phyloP scores from a whole-genome alignment of 2,888 invertebrate genomes.

The Capitulum mitella region DNA sequence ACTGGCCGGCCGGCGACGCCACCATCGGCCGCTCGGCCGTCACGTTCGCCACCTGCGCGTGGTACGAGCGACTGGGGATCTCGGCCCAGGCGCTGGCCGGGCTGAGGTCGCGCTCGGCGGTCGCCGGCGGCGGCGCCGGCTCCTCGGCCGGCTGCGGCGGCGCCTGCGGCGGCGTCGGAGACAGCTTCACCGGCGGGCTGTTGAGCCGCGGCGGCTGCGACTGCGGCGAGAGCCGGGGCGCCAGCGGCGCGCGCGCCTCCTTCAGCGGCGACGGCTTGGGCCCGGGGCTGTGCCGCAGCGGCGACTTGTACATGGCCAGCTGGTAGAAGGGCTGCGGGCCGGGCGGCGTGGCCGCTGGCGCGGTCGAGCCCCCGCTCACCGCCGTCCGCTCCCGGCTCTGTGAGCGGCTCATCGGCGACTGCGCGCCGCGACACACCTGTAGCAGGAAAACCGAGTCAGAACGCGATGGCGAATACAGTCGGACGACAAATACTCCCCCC shows the following conservation, averaged over 20 bases:
- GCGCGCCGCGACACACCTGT: neutral
- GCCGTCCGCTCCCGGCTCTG: neutral
- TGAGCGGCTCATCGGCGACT: neutral
- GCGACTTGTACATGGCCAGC: conserved; percentile 1
- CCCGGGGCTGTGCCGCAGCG: neutral
- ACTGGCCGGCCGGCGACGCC: neutral
- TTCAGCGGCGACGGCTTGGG: neutral
- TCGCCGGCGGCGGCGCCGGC: neutral
- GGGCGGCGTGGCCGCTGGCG: neutral
- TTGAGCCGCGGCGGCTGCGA: neutral
- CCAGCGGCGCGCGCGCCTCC: neutral
- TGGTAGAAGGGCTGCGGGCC: neutral
- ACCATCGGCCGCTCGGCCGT: conserved; percentile 5
- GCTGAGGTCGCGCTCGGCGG: conserved; percentile 24
- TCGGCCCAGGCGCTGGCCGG: conserved; percentile 23
- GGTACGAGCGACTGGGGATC: conserved; percentile 15
- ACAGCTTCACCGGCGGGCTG: conserved; percentile 2
- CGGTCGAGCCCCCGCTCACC: neutral
- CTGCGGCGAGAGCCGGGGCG: neutral
- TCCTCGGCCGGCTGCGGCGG: neutral
- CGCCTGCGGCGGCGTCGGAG: neutral
- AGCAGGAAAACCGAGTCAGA: neutral
- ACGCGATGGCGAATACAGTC: no score
- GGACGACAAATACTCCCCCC: no score
- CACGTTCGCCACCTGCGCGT: conserved; percentile 12